Base-by-base conservation (phyloP, 2,888 invertebrate genomes). In the Onchidella celtica region DNA sequence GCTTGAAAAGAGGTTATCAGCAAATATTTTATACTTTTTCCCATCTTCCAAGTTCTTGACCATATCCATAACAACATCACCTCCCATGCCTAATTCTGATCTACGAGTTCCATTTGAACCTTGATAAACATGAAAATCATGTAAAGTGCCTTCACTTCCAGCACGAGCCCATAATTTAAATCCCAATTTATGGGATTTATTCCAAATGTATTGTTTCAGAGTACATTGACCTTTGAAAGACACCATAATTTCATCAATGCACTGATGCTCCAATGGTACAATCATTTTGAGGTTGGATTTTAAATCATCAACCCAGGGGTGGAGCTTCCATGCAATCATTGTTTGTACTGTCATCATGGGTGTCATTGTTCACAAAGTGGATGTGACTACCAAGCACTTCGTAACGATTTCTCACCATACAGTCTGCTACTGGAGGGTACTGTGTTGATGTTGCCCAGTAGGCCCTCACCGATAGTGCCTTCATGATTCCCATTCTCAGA, bases 211-310 rank as follows among this genome's bases (percentile, higher is more conserved):
- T 57, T 85, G 82, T 65, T 74, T 83, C n/a, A 85, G 47, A 74
- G 77, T 80, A 6, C 61, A 76, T 29, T 85, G 78, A 2, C 90
- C 89, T 82, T 89, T 90, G 86, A 89, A 91, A 32, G 90, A 88
- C 4, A 88, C 86, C 82, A 89, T 90, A 17, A 88, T 79, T 78
- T 91, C 89, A 83, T 91, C 90, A 34, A 91, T 80, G 17, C 86
- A 83, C 65, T 85, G 74, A 40, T 86, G 73, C 77, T 91, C 90
- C 78, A 89, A 88, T 32, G 87, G 86, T 78, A 87, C 85, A 72
- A 90, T 81, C 76, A 55, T 38, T 14, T 83, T 77, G 38, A 81
- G 79, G 21, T 66, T 78, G 9, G 80, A 27, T 24, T 70, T 55
- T 24, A 84, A 61, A 61, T 40, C 40, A 76, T 79, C 79, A 40